Conservation (phyloP, 2,888 invertebrate genomes). For the Meganola albula region DNA sequence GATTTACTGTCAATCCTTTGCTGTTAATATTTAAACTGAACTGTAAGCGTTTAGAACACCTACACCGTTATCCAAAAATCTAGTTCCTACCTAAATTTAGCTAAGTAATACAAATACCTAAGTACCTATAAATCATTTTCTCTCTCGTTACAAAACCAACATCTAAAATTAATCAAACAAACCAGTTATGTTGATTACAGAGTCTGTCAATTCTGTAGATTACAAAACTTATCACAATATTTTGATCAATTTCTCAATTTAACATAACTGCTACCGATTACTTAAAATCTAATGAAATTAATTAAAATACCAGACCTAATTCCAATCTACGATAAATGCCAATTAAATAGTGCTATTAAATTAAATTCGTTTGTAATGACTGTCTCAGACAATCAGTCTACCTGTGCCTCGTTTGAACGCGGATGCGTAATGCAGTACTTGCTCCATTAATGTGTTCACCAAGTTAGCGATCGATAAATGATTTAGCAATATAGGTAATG, state of each 20-base stretch:
- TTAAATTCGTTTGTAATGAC: slow-evolving; percentile 27
- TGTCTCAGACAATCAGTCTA: slow-evolving; percentile 29
- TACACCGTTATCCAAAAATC: too few species aligned
- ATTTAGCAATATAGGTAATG: slow-evolving; percentile 7
- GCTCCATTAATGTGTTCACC: slow-evolving; percentile 14
- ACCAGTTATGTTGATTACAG: neutral
- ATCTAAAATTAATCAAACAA: neutral
- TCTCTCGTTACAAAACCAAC: too few species aligned
- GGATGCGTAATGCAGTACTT: slow-evolving; percentile 18
- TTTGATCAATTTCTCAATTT: slow-evolving; percentile 8
- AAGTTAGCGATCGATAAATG: slow-evolving; percentile 13
- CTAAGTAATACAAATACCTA: too few species aligned
- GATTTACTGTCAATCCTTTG: too few species aligned
- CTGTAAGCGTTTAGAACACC: too few species aligned
- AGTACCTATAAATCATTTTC: too few species aligned
- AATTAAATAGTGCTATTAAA: slow-evolving; percentile 31
- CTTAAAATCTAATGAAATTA: slow-evolving; percentile 13
- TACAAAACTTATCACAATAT: neutral
- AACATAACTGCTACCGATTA: neutral
- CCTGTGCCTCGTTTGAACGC: slow-evolving; percentile 23
- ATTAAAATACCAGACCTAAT: slow-evolving; percentile 25
- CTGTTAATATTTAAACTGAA: too few species aligned
- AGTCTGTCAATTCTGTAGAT: too few species aligned
- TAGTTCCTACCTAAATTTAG: too few species aligned
- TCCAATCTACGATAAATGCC: slow-evolving; percentile 22